These are phyloP conservation scores for Mechanitis messenoides DNA, from an alignment of 2,888 invertebrate species.

Conservation along the genomic window DNA sequence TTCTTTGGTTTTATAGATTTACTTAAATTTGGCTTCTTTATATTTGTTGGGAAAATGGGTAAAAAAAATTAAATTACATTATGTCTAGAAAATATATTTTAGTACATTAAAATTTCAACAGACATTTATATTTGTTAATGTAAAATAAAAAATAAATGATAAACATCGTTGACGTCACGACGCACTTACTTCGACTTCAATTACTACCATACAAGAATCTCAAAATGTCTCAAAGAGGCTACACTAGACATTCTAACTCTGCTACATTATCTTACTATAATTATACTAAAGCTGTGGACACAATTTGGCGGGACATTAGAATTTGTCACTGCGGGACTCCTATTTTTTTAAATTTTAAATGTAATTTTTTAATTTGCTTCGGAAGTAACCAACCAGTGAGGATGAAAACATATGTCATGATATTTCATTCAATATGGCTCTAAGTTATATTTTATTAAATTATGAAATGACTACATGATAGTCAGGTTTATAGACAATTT, in stretches of 20 bases:
- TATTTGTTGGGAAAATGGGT: not conserved
- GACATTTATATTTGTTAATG: constrained; percentile 64
- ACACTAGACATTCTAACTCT: constrained; percentile 31
- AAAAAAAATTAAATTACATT: constrained; percentile 32
- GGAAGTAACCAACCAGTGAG: too few species aligned
- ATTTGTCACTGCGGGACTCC: too few species aligned
- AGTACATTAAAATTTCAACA: constrained; percentile 72
- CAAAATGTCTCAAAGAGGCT: constrained; percentile 30
- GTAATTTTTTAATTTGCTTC: too few species aligned
- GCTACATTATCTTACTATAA: constrained; percentile 28
- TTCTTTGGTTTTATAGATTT: too few species aligned
- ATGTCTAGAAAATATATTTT: constrained; percentile 74
- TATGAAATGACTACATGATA: not conserved
- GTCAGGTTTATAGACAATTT: too few species aligned
- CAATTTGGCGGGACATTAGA: constrained; percentile 8
- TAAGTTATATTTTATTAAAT: not conserved
- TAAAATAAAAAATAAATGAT: constrained; percentile 53
- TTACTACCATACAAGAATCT: constrained; percentile 38
- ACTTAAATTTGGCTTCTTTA: too few species aligned
- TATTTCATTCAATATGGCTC: too few species aligned
- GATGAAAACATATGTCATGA: too few species aligned
- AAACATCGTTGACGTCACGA: constrained; percentile 44
- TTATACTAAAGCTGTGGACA: constrained; percentile 56
- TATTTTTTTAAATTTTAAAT: too few species aligned
- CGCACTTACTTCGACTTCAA: constrained; percentile 43